Conservation (phyloP, 1,140 invertebrate species). For the Meloidogyne exigua region DNA sequence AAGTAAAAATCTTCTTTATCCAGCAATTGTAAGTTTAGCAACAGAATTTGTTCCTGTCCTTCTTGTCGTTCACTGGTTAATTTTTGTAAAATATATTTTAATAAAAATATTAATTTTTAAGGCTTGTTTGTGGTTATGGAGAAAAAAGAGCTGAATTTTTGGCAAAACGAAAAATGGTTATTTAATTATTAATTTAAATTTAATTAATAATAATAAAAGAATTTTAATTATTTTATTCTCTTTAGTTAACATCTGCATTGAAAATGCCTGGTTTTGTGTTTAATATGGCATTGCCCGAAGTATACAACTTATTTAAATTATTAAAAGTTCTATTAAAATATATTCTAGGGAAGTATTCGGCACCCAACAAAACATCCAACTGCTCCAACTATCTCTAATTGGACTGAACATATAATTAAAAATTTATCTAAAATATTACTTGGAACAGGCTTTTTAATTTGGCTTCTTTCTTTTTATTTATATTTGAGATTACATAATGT, state of each 20-base stretch:
- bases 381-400: not conserved
- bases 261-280: not conserved
- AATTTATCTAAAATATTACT: not conserved
- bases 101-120: not conserved
- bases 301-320: not conserved
- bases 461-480: conserved; percentile 8
- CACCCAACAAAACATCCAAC: not conserved
- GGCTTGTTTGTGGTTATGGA: not conserved
- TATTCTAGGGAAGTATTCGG: not conserved
- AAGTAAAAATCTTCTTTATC: conserved; percentile 2
- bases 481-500: not conserved
- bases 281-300: not conserved
- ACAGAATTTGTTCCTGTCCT: not conserved
- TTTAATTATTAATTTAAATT: not conserved
- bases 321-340: too few species aligned
- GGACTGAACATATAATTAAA: not conserved
- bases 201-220: not conserved
- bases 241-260: not conserved
- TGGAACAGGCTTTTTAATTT: conserved; percentile 10
- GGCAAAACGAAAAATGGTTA: not conserved
- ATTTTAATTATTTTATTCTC: not conserved
- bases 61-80: not conserved
- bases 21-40: not conserved
- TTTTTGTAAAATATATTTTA: not conserved
- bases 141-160: not conserved